Evolutionary conservation across 2,797 vertebrate genomes (phyloP).

Genomic region (Pantherophis alleghaniensis): DNA sequence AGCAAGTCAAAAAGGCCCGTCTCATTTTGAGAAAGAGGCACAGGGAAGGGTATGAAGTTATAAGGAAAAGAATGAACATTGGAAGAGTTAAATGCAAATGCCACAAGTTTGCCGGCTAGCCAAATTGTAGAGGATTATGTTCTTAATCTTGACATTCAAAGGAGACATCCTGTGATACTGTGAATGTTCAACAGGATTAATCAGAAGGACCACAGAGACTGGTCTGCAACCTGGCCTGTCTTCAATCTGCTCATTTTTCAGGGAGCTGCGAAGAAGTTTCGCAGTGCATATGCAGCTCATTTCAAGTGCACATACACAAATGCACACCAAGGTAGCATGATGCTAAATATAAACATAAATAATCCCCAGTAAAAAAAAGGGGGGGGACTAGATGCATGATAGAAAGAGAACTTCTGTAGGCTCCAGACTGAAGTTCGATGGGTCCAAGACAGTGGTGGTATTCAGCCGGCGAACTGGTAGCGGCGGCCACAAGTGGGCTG

Average conservation of each 20-base stretch:
- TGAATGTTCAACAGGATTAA: constrained; percentile 61
- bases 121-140: constrained; percentile 60
- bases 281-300: not conserved
- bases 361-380: not conserved
- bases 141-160: constrained; percentile 65
- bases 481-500: too few species aligned
- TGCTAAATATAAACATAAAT: constrained; percentile 7
- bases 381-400: not conserved
- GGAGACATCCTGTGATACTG: constrained; percentile 30
- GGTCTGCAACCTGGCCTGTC: constrained; percentile 28
- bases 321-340: not conserved
- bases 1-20: not conserved
- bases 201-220: constrained; percentile 30
- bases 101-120: constrained; percentile 37
- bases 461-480: too few species aligned
- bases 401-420: not conserved
- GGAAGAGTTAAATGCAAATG: constrained; percentile 2
- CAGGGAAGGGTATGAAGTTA: not conserved
- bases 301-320: not conserved
- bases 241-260: constrained; percentile 56
- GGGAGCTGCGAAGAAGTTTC: not conserved
- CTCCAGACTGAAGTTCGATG: not conserved
- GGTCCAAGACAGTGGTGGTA: constrained; percentile 7
- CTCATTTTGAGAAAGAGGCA: not conserved
- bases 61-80: not conserved